phyloP scores from a whole-genome alignment of 2,888 invertebrate genomes.

The Drosophila flavopinicola region DNA sequence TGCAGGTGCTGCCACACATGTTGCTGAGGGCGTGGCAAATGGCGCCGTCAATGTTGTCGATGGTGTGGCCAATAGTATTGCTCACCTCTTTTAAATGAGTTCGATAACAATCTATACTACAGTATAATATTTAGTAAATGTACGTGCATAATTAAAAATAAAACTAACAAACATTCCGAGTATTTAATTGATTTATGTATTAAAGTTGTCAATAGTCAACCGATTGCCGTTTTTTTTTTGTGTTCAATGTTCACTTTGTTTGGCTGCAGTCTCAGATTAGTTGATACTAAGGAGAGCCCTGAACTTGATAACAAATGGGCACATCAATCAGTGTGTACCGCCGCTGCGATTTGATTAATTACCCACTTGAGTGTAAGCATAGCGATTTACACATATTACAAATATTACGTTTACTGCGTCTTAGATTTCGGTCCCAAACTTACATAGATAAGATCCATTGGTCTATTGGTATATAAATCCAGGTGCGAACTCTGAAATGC shows the following conservation, averaged over 20 bases:
- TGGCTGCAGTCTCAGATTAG: background rate
- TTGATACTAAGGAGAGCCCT: background rate
- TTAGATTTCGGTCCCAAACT: background rate
- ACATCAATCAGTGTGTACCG: conserved; percentile 35
- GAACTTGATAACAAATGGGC: conserved; percentile 18
- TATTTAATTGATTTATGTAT: background rate
- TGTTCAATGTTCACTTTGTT: background rate
- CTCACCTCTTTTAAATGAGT: conserved; percentile 14
- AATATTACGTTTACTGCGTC: conserved; percentile 15
- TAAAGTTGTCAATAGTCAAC: background rate
- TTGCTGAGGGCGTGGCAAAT: conserved; percentile 18
- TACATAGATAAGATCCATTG: conserved; percentile 18
- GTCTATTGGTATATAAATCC: conserved; percentile 46
- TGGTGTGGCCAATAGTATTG: conserved; percentile 14
- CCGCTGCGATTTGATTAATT: conserved; percentile 4
- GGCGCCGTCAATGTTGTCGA: conserved; percentile 5
- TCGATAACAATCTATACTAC: background rate
- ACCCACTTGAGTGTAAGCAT: conserved; percentile 16
- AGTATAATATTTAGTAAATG: background rate
- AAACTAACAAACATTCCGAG: background rate
- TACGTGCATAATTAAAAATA: conserved; percentile 2
- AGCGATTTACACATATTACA: conserved; percentile 2
- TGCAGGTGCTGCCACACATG: conserved; percentile 13
- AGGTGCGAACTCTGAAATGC: background rate
- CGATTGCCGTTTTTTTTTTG: background rate